Evolutionary conservation across 2,888 invertebrate species (phyloP).

Genomic region (Halocaridina rubra): DNA sequence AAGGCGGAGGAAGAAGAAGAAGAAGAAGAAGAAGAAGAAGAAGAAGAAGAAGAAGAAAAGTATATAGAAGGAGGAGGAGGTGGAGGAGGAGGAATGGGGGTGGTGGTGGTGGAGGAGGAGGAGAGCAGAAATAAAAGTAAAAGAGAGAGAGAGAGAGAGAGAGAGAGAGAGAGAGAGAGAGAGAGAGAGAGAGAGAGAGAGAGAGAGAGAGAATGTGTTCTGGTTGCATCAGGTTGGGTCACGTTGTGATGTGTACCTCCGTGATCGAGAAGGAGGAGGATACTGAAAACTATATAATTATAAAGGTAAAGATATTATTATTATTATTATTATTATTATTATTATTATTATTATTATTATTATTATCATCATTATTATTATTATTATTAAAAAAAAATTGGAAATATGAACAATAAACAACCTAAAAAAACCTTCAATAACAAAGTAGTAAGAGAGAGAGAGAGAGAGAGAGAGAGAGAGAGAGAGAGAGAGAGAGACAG

Average conservation of each 20-base stretch:
- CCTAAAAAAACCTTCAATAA: not conserved
- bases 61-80: not conserved
- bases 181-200: slow-evolving; percentile 14
- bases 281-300: too few species aligned
- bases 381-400: too few species aligned
- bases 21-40: not conserved
- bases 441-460: not conserved
- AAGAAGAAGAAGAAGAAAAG: too few species aligned
- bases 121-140: too few species aligned
- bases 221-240: not conserved
- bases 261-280: not conserved
- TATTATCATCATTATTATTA: too few species aligned
- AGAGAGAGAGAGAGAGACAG: not conserved
- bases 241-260: too few species aligned
- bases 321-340: too few species aligned
- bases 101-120: not conserved
- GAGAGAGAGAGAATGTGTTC: not conserved
- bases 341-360: too few species aligned
- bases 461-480: not conserved
- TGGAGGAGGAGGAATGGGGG: not conserved
- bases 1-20: not conserved
- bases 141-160: not conserved
- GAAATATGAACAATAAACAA: not conserved
- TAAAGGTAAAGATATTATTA: too few species aligned
- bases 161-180: not conserved